These are phyloP conservation scores for Pseudachorutes palmiensis DNA, from an alignment of 1,140 invertebrate species.

Conservation along the genomic window DNA sequence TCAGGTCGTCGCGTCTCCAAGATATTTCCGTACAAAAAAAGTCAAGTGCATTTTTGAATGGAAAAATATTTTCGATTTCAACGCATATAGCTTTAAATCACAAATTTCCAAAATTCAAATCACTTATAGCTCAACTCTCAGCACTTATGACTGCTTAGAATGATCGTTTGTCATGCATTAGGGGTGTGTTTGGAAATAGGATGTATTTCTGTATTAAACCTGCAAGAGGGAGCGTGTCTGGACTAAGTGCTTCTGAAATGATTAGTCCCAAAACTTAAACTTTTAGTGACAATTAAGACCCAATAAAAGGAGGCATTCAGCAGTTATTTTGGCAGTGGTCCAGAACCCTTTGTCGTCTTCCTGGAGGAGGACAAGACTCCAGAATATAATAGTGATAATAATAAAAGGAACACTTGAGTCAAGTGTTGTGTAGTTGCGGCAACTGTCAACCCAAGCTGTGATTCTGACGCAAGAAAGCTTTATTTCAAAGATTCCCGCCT, in stretches of 20 bases:
- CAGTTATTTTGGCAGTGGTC: neutral
- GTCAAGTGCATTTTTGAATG: no score
- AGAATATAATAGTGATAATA: neutral
- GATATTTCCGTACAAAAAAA: no score
- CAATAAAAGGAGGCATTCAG: neutral
- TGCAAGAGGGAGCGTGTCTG: no score
- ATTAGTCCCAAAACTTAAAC: neutral
- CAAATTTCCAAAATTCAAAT: no score
- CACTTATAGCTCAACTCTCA: no score
- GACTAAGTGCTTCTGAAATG: neutral
- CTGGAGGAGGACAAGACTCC: neutral
- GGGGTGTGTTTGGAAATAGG: no score
- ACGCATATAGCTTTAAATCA: no score
- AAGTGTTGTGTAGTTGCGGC: neutral
- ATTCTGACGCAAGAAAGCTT: slow-evolving; percentile 1
- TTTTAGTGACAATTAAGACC: neutral
- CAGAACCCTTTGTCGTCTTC: neutral
- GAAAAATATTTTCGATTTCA: no score
- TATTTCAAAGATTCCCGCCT: neutral
- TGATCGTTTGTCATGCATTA: no score
- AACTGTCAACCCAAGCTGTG: slow-evolving; percentile 4
- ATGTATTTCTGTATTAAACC: no score
- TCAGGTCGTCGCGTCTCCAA: neutral
- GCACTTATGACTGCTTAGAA: no score
- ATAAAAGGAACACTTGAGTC: neutral